Conservation (phyloP, 2,888 invertebrate genomes). For the Eupeodes luniger region DNA sequence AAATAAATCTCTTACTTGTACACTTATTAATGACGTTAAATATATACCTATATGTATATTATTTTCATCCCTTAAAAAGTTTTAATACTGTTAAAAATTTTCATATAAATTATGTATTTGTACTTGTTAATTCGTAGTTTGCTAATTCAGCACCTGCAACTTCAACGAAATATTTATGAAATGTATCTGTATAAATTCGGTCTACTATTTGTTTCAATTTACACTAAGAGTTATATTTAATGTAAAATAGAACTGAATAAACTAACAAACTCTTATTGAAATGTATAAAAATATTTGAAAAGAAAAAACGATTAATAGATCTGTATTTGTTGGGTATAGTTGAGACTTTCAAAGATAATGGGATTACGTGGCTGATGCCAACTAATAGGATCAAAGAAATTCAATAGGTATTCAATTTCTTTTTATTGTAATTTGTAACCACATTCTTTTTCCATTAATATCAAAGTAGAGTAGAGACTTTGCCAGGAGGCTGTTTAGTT, state of each 20-base stretch:
- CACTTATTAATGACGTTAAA: conserved; percentile 38
- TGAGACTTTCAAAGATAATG: conserved; percentile 20
- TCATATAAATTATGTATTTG: background rate
- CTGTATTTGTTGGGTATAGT: conserved; percentile 12
- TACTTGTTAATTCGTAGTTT: no score
- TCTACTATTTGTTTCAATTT: no score
- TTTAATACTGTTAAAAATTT: background rate
- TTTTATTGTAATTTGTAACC: conserved; percentile 48
- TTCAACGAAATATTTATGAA: no score
- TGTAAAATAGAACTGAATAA: no score
- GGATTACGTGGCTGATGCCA: conserved; percentile 30
- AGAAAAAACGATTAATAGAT: conserved; percentile 15
- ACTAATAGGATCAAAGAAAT: conserved; percentile 42
- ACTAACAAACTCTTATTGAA: background rate
- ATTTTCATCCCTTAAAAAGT: conserved; percentile 11
- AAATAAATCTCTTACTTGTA: conserved; percentile 54
- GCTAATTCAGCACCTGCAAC: no score
- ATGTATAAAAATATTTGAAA: background rate
- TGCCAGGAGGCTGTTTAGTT: conserved; percentile 22
- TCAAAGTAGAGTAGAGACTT: conserved; percentile 21
- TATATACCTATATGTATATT: background rate
- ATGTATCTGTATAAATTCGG: no score
- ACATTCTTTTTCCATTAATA: conserved; percentile 44
- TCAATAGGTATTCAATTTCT: conserved; percentile 15
- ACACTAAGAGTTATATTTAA: no score